Conservation (phyloP, 2,888 invertebrate genomes). For the Melanchra persicariae region DNA sequence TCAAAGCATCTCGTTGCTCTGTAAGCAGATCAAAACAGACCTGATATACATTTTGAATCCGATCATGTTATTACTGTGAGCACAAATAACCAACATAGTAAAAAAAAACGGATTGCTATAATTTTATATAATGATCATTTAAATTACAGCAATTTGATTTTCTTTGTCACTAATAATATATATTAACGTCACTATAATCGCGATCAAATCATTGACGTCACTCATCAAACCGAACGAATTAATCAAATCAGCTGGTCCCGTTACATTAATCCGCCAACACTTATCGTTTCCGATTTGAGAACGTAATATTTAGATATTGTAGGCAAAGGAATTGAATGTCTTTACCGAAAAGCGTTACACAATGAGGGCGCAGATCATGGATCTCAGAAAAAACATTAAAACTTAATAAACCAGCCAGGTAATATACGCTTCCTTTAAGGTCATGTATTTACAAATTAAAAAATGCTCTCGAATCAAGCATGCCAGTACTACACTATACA, state of each 20-base stretch:
- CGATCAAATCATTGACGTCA: conserved; percentile 3
- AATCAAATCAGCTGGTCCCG: neutral
- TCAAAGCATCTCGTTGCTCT: no score
- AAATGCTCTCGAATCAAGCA: no score
- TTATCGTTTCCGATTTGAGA: conserved; percentile 3
- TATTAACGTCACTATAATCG: conserved; percentile 23
- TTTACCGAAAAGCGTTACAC: no score
- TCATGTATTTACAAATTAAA: no score
- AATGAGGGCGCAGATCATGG: no score
- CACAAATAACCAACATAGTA: neutral
- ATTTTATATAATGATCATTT: neutral
- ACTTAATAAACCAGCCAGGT: no score
- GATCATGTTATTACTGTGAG: neutral
- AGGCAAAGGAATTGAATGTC: no score
- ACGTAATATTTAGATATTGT: neutral
- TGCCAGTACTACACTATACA: no score
- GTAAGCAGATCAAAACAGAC: no score
- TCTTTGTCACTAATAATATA: neutral
- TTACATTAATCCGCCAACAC: conserved; percentile 4
- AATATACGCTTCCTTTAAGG: no score
- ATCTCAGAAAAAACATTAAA: no score
- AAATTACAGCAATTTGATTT: neutral
- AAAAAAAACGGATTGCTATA: neutral
- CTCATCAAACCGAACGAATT: conserved; percentile 28
- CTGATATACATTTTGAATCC: neutral